phyloP scores from a whole-genome alignment of 53 echinoderm and acorn worm species.

The Echinarachnius parma region DNA sequence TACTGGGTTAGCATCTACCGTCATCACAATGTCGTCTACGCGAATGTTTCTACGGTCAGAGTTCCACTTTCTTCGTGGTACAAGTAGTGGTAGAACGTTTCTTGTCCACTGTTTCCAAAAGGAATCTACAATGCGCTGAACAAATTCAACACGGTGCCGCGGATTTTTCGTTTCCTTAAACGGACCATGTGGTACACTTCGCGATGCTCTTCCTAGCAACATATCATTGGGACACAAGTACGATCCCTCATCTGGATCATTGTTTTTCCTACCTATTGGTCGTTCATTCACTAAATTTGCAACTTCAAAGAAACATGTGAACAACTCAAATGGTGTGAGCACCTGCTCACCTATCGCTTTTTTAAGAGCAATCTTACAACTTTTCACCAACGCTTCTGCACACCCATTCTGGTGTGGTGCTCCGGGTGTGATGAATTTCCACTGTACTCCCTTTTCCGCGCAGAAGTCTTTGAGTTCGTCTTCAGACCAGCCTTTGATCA shows the following conservation, averaged over 20 bases:
- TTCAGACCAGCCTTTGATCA: constrained; percentile 53
- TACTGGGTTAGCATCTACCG: constrained; percentile 42
- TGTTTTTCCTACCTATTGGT: constrained; percentile 60
- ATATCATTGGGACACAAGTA: constrained; percentile 70
- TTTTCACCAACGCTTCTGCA: constrained; percentile 66
- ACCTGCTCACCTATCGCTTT: constrained; percentile 67
- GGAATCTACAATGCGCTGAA: constrained; percentile 59
- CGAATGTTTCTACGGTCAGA: constrained; percentile 52
- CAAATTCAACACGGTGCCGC: constrained; percentile 53
- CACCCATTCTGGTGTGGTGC: constrained; percentile 82
- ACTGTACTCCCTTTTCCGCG: constrained; percentile 50
- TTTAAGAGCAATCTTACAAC: constrained; percentile 58
- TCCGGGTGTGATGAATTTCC: constrained; percentile 68
- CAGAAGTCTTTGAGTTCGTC: constrained; percentile 61
- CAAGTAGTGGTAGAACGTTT: constrained; percentile 51
- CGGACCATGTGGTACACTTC: constrained; percentile 58
- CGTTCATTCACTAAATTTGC: constrained; percentile 63
- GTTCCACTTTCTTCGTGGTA: constrained; percentile 57
- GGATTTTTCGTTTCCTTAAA: constrained; percentile 54
- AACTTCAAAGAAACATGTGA: constrained; percentile 61
- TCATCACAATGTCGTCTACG: constrained; percentile 53
- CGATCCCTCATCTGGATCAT: constrained; percentile 65
- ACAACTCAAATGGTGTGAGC: constrained; percentile 68
- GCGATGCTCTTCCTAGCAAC: constrained; percentile 48
- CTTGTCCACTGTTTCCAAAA: constrained; percentile 57